Evolutionary conservation across 2,113 vertebrate species (phyloP).

Genomic region (Trichechus manatus): DNA sequence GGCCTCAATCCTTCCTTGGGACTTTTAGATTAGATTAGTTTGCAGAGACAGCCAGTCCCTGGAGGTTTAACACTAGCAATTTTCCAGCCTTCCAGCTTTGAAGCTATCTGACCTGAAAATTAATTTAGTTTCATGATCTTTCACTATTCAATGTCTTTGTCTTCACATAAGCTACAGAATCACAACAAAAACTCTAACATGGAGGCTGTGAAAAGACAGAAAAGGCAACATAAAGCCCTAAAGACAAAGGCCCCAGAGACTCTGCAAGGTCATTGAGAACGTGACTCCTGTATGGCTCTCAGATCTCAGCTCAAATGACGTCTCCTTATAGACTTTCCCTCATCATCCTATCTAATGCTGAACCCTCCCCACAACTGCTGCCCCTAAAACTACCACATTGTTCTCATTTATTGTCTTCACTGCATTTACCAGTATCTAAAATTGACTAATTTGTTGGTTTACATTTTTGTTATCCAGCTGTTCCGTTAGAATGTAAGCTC

Average conservation of each 20-base stretch:
- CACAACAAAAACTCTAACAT: not conserved
- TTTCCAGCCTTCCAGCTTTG: not conserved
- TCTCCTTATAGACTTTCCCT: not conserved
- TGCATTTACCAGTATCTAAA: not conserved
- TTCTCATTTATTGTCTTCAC: not conserved
- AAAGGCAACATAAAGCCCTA: not conserved
- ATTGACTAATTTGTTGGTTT: fast-evolving
- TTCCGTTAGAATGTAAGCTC: not conserved
- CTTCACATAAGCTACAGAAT: not conserved
- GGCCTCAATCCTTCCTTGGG: too few species aligned
- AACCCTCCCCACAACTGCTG: not conserved
- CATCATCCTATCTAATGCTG: not conserved
- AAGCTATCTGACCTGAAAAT: not conserved
- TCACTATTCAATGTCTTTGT: not conserved
- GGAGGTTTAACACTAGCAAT: not conserved
- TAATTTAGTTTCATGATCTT: not conserved
- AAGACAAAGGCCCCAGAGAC: not conserved
- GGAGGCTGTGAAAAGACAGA: not conserved
- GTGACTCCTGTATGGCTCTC: not conserved
- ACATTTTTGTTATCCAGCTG: not conserved
- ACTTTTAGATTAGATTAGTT: not conserved
- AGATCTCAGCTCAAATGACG: not conserved
- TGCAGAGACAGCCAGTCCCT: not conserved
- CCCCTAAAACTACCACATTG: not conserved
- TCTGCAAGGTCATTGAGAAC: not conserved